These are phyloP conservation scores for Epistrophe eligans DNA, from an alignment of 2,888 invertebrate genomes.

Conservation along the genomic window DNA sequence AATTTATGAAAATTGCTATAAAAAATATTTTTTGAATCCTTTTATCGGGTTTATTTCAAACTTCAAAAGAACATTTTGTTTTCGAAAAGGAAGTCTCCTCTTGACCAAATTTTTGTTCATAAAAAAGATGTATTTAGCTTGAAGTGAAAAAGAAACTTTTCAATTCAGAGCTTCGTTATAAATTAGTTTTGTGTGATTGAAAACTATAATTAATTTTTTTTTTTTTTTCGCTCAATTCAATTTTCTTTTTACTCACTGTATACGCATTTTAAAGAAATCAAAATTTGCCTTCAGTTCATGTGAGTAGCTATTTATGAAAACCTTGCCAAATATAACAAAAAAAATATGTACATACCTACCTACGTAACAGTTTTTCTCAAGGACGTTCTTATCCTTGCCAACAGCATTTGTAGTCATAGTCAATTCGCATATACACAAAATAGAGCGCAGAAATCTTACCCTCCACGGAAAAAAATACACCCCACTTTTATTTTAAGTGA, in stretches of 20 bases:
- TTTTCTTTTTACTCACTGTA: not conserved
- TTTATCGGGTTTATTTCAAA: too few species aligned
- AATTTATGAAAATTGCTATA: too few species aligned
- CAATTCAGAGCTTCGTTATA: too few species aligned
- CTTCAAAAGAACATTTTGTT: too few species aligned
- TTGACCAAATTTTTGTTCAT: too few species aligned
- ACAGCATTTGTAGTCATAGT: constrained; percentile 4
- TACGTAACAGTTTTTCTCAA: constrained; percentile 20
- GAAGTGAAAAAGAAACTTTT: too few species aligned
- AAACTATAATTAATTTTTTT: too few species aligned
- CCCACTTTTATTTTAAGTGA: constrained; percentile 8
- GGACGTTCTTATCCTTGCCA: constrained; percentile 22
- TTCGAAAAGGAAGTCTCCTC: too few species aligned
- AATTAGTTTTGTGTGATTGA: too few species aligned
- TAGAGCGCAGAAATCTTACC: not conserved
- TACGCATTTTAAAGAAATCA: constrained; percentile 8
- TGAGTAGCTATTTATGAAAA: not conserved
- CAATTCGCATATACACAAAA: not conserved
- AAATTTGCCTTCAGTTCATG: not conserved
- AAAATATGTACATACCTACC: not conserved
- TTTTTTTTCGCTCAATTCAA: not conserved
- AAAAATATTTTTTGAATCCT: too few species aligned
- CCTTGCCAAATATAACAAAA: constrained; percentile 22
- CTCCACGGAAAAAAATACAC: not conserved
- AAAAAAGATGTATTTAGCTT: too few species aligned